phyloP scores from a whole-genome alignment of 2,888 invertebrate species.

The Nudaria mundana region DNA sequence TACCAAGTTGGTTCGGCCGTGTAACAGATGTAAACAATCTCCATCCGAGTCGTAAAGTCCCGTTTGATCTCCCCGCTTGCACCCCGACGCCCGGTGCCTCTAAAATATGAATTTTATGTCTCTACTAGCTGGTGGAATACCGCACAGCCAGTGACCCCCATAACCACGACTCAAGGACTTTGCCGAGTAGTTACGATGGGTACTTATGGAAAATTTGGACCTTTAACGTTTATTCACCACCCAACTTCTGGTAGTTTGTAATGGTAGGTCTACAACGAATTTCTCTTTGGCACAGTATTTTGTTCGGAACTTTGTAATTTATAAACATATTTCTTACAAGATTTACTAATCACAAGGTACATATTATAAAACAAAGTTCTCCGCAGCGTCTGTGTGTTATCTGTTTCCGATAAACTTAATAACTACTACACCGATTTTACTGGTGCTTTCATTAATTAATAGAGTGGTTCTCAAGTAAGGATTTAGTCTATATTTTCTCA shows the following conservation, averaged over 20 bases:
- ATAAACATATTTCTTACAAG: no score
- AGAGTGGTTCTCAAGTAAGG: no score
- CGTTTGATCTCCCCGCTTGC: slow-evolving; percentile 72
- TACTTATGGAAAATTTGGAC: slow-evolving; percentile 21
- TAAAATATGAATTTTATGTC: slow-evolving; percentile 79
- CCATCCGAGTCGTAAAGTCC: slow-evolving; percentile 73
- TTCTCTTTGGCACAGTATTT: no score
- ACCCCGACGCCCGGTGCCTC: slow-evolving; percentile 55
- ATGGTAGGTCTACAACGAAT: neutral
- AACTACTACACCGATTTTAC: no score
- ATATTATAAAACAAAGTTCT: no score
- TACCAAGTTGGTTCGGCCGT: slow-evolving; percentile 70
- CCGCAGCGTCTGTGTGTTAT: no score
- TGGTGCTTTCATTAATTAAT: no score
- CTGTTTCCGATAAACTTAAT: no score
- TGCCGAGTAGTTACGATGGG: slow-evolving; percentile 23
- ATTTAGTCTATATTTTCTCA: no score
- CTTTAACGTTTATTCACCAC: slow-evolving; percentile 20
- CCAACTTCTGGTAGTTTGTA: slow-evolving; percentile 8
- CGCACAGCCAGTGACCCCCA: slow-evolving; percentile 68
- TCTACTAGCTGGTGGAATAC: slow-evolving; percentile 71
- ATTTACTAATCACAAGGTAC: no score
- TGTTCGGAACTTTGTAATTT: no score
- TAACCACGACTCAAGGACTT: slow-evolving; percentile 44
- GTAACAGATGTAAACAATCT: slow-evolving; percentile 81